A percentile compares a stretch with the other conserved stretches of the same genome.
These are phyloP conservation scores for Meghimatium bilineatum DNA, from an alignment of 2,888 invertebrate species.

Conservation along the genomic window DNA sequence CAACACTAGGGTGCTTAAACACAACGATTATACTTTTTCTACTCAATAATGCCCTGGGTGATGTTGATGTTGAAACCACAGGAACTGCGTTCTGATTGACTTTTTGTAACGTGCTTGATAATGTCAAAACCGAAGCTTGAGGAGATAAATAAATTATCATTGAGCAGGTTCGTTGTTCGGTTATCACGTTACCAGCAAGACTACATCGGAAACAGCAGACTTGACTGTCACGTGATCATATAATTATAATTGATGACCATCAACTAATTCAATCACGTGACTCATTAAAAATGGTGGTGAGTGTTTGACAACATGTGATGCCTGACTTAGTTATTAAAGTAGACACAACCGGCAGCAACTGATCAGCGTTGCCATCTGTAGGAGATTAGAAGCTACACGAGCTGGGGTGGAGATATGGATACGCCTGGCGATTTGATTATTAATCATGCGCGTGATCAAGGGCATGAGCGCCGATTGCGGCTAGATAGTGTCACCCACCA, in stretches of 20 bases:
- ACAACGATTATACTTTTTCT: not conserved
- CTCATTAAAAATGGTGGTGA: slow-evolving; percentile 1
- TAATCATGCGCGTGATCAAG: slow-evolving; percentile 2
- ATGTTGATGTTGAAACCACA: not conserved
- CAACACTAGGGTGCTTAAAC: no score
- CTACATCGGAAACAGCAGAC: not conserved
- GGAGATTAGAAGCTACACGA: slow-evolving; percentile 8
- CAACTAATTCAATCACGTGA: slow-evolving; percentile 18
- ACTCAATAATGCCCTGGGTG: not conserved
- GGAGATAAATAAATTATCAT: not conserved
- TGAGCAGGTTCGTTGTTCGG: not conserved
- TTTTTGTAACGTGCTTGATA: not conserved
- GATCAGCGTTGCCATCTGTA: not conserved
- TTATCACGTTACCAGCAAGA: not conserved
- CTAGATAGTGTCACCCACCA: not conserved
- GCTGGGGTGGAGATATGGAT: not conserved
- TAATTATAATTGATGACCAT: slow-evolving; percentile 21
- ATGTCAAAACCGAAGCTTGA: not conserved
- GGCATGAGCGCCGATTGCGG: not conserved
- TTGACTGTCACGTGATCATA: slow-evolving; percentile 4
- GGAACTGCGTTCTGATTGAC: not conserved
- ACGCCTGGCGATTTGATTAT: slow-evolving; percentile 20
- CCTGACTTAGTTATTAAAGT: not conserved
- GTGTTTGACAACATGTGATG: slow-evolving; percentile 16
- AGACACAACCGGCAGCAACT: not conserved